A percentile compares a stretch with the other conserved stretches of the same genome.
Conservation (phyloP, 1,140 invertebrate genomes). For the Ephestia elutella region DNA sequence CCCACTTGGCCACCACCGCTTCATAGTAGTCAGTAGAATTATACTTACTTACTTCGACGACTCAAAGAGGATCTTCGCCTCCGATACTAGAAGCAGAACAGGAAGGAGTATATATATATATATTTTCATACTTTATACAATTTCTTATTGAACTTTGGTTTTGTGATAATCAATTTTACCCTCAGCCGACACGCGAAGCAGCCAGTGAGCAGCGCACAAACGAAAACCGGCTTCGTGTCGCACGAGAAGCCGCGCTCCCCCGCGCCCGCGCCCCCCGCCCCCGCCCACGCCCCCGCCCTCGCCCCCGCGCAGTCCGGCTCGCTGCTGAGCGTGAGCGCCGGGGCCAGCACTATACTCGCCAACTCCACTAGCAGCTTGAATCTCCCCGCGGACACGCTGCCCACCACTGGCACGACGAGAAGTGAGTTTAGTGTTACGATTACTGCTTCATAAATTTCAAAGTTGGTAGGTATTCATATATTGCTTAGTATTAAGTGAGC, state of each 20-base stretch:
- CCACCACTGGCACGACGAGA: constrained; percentile 10
- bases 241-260: constrained; percentile 47
- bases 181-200: constrained; percentile 11
- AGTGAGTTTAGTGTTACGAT: constrained; percentile 8
- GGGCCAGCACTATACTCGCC: constrained; percentile 70
- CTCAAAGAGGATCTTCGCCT: no score
- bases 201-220: constrained; percentile 18
- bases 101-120: no score
- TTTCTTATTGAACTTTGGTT: no score
- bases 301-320: constrained; percentile 33
- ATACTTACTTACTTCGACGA: no score
- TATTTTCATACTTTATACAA: no score
- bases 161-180: no score
- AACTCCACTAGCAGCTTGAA: constrained; percentile 65
- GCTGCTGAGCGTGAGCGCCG: constrained; percentile 72
- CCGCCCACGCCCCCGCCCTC: neutral
- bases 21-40: no score
- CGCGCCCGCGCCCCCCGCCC: constrained; percentile 1
- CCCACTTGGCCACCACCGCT: no score
- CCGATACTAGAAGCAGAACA: no score
- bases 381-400: constrained; percentile 26
- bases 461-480: no score
- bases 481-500: no score
- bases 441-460: no score
- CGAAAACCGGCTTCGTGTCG: constrained; percentile 32